Base-by-base conservation (phyloP, 2,888 invertebrate genomes). In the Thymelicus acteon region DNA sequence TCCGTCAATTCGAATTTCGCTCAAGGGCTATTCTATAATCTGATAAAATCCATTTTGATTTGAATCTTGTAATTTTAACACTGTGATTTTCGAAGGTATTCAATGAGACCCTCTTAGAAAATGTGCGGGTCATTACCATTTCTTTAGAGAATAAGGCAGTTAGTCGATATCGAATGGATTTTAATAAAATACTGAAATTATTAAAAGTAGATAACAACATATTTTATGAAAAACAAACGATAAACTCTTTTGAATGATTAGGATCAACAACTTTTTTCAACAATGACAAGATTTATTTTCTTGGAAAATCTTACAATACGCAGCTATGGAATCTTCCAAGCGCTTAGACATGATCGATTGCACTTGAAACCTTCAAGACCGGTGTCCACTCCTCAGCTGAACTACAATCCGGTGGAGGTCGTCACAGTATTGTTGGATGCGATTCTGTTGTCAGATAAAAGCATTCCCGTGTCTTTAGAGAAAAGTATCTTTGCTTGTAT, bases 41-140 rank as follows among this genome's bases (percentile, higher is more conserved):
- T 83, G 85, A 83, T 82, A 79, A 85, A 83, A 81, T 82, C 79
- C 78, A 78, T 80, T 85, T 83, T 84, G 82, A 87, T 87, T 85
- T 79, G 79, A 78, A 81, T 83, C 81, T 78, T 78, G 82, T 82
- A 80, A 84, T 85, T 85, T 82, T 80, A 79, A 79, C 79, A 78
- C 76, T 75, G 80, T 81, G 81, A 82, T 81, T 82, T 82, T 82
- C 78, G 78, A 80, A 80, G 54, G 60, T 67, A 52, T 19, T 63
- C 68, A 8, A 24, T 24, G 52, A 31, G 47, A 54, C 54, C 52
- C 12, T 67, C 49, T 62, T n/a, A 24, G 52, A 54, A 61, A 62
- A 62, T 62, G 37, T 68, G 62, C 68, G 62, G 69, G 69, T 54
- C 69, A 69, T 69, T 69, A 63, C 48, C 63, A n/a, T 57, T 69